Base-by-base conservation (phyloP, 2,888 invertebrate species). In the Bellardia bayeri region DNA sequence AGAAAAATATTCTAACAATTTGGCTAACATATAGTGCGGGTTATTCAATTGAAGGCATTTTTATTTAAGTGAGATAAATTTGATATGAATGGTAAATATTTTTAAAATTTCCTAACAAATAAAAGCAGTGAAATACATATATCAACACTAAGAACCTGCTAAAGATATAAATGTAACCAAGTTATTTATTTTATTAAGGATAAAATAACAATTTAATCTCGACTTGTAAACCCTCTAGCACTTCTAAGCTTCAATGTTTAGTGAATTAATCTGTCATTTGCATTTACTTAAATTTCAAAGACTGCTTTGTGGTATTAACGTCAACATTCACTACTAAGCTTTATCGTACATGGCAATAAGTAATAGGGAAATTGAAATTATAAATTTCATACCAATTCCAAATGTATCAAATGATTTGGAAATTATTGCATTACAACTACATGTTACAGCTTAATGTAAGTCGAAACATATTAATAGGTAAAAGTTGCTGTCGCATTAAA, bases 291-390 rank as follows among this genome's bases (percentile, higher is more conserved):
- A 33, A 74, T 45, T 61, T 61, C 6, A 14, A 0, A n/a, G 30
- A 58, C 42, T 72, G 72, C 58, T 58, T 58, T 7, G 42, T 4
- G 6, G 42, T 23, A 72, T 14, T 23, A 14, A 58, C 42, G 13
- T 23, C 58, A 42, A 72, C 14, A 74, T 9, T 61, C 61, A 30
- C 23, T 61, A 16, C 58, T 33, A 23, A 61, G 30, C 58, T 74
- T 74, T 61, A 42, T n/a, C 6, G 6, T 51, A n/a, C n/a, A n/a
- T 6, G 2, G 3, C 58, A 30, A n/a, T 30, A 72, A 42, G 74
- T 61, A 42, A 45, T 51, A 61, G 42, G 58, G 45, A 72, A 72
- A 58, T 56, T 56, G 56, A 8, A 56, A 16, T 56, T 56, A 1
- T 16, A 61, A 61, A 33, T 61, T 61, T 30, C 11, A 61, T 30